Base-by-base conservation (phyloP, 2,113 vertebrate species). In the Sander lucioperca region DNA sequence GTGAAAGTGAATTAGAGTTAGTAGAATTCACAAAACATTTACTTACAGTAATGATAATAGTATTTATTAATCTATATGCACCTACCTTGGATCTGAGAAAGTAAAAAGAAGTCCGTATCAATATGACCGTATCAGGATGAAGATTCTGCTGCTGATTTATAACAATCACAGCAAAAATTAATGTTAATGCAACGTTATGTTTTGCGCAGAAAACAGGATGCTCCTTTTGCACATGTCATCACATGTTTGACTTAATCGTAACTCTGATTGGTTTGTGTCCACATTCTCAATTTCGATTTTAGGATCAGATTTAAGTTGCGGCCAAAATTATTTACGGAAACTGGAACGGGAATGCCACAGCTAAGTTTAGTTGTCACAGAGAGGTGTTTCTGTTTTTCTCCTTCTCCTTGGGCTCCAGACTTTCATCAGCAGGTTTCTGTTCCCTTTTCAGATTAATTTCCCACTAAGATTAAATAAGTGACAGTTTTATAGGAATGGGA, bases 371-470 rank as follows among this genome's bases (percentile, higher is more conserved):
- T 6, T n/a, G 25, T 9, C 25, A 47, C 1, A 1, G 23, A 43
- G 1, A 39, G 39, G 59, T 0, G 7, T 39, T 39, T 39, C 39
- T 0, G 11, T 64, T 48, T 25, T 48, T n/a, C 2, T 66, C 5
- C 12, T 64, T 47, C 43, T 13, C 23, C 39, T 47, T 14, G n/a
- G 48, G 21, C 47, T 10, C 11, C 30, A 53, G 15, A 71, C 15
- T 27, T 57, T 45, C 33, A 58, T 33, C 27, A 5, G 59, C 27
- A 36, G 10, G 16, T 82, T 82, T 85, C 66, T 68, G 45, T 88
- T 82, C 86, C 67, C 51, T 48, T 79, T 85, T 82, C 70, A 82
- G 27, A 71, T 50, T 2, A 48, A 68, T 61, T 72, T 72, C 43
- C 65, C n/a, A n/a, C 47, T 25, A 11, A 63, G 27, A 67, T 16